Percentiles rank a stretch among this genome's conserved stretches.
Conservation (phyloP, 1,140 invertebrate genomes). For the Physella acuta region DNA sequence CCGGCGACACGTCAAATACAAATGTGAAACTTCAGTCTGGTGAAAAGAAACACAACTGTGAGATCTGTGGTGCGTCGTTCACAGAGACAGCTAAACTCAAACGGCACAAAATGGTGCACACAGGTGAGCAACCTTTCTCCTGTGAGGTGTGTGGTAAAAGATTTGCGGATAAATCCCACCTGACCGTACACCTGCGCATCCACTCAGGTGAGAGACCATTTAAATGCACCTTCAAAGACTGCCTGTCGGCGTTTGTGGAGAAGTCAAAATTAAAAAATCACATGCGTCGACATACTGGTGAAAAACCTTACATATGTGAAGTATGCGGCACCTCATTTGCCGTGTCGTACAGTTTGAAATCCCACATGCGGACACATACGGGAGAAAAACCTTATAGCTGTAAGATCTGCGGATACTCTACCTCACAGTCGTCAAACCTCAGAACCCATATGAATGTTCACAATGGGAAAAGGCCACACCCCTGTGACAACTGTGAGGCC, state of each 20-base stretch:
- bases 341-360: slow-evolving; percentile 16
- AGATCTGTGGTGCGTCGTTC: slow-evolving; percentile 66
- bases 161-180: slow-evolving; percentile 22
- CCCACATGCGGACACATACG: slow-evolving; percentile 24
- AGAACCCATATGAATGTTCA: slow-evolving; percentile 90
- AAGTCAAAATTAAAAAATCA: slow-evolving; percentile 23
- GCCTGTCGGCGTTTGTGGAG: slow-evolving; percentile 9
- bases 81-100: slow-evolving; percentile 6
- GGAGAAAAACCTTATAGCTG: slow-evolving; percentile 69
- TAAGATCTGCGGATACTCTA: slow-evolving; percentile 78
- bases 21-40: slow-evolving; percentile 1
- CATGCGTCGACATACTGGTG: slow-evolving; percentile 25
- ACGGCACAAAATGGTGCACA: slow-evolving; percentile 20
- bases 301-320: slow-evolving; percentile 72
- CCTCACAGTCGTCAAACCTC: slow-evolving; percentile 86
- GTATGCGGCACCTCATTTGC: slow-evolving; percentile 67
- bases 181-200: slow-evolving; percentile 12
- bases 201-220: slow-evolving; percentile 18
- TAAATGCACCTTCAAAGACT: slow-evolving; percentile 1
- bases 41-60: slow-evolving; percentile 85
- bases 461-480: slow-evolving; percentile 92
- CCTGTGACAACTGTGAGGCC: slow-evolving; percentile 74
- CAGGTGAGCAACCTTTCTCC: slow-evolving; percentile 23
- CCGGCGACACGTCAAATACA: too few species aligned
- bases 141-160: slow-evolving; percentile 25